Evolutionary conservation across 1,140 invertebrate species (phyloP).

Genomic region (Drosophila watanabei): DNA sequence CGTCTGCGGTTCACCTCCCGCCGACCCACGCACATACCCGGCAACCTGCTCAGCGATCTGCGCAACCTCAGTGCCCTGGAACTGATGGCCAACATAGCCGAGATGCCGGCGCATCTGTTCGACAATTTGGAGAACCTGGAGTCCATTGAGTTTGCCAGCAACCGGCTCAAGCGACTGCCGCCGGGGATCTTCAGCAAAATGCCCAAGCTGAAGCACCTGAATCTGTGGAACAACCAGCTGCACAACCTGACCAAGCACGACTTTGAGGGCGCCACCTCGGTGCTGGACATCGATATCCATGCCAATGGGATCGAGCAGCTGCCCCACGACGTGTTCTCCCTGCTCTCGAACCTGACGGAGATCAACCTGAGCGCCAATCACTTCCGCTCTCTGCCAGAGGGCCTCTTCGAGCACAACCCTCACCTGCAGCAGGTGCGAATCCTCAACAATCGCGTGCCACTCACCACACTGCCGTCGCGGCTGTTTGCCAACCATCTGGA

Average conservation of each 20-base stretch:
- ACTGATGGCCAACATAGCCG: conserved; percentile 87
- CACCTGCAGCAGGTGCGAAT: conserved; percentile 87
- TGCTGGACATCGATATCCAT: conserved; percentile 88
- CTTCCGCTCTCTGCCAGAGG: conserved; percentile 87
- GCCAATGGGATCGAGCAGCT: conserved; percentile 88
- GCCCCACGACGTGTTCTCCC: conserved; percentile 87
- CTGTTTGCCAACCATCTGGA: conserved; percentile 87
- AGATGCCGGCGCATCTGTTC: conserved; percentile 87
- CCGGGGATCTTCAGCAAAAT: conserved; percentile 88
- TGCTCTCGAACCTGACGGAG: conserved; percentile 87
- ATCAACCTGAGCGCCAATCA: conserved; percentile 88
- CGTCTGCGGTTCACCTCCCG: conserved; percentile 72
- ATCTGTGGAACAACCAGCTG: conserved; percentile 89
- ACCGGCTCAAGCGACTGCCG: conserved; percentile 87
- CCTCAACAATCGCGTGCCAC: conserved; percentile 86
- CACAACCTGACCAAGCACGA: conserved; percentile 87
- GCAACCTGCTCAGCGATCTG: conserved; percentile 87
- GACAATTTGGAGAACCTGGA: conserved; percentile 87
- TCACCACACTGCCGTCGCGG: conserved; percentile 87
- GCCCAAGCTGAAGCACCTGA: conserved; percentile 87
- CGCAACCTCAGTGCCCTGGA: conserved; percentile 88
- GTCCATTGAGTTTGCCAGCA: conserved; percentile 88
- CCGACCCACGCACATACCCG: conserved; percentile 86
- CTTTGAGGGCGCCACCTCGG: conserved; percentile 87
- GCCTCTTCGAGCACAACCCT: conserved; percentile 87